Conservation (phyloP, 2,888 invertebrate genomes). For the Papilio elwesi region DNA sequence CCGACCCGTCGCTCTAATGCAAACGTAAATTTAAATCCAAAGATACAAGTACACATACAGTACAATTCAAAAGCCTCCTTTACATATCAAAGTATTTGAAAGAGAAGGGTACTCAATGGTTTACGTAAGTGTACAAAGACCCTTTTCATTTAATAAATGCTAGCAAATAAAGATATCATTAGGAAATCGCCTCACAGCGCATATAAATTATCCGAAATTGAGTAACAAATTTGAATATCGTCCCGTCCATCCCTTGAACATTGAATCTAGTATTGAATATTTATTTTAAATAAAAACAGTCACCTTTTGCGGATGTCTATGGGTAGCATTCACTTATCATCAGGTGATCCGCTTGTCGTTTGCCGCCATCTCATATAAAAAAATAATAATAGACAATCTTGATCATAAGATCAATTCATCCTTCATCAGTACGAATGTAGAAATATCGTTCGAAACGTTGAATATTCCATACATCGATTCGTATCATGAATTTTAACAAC, state of each 20-base stretch:
- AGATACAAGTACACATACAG: slow-evolving; percentile 25
- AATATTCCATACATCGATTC: slow-evolving; percentile 2
- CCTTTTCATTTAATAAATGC: slow-evolving; percentile 4
- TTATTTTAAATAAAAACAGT: too few species aligned
- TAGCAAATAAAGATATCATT: too few species aligned
- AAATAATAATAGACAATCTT: too few species aligned
- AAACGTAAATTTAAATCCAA: slow-evolving; percentile 25
- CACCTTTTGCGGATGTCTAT: too few species aligned
- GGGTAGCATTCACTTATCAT: too few species aligned
- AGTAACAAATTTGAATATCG: not conserved
- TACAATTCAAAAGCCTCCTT: slow-evolving; percentile 17
- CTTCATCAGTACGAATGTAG: not conserved
- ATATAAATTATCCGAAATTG: not conserved
- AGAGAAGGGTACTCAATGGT: slow-evolving; percentile 10
- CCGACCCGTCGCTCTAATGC: slow-evolving; percentile 3
- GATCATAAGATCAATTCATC: too few species aligned
- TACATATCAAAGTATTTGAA: slow-evolving; percentile 26
- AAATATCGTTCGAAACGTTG: not conserved
- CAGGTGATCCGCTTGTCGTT: too few species aligned
- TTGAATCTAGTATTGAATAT: too few species aligned
- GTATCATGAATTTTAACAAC: slow-evolving; percentile 2
- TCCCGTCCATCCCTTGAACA: too few species aligned
- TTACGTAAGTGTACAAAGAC: not conserved
- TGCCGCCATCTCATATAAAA: too few species aligned
- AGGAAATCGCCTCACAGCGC: not conserved